These are phyloP conservation scores for Synergus gifuensis DNA, from an alignment of 2,888 invertebrate species.

Conservation along the genomic window DNA sequence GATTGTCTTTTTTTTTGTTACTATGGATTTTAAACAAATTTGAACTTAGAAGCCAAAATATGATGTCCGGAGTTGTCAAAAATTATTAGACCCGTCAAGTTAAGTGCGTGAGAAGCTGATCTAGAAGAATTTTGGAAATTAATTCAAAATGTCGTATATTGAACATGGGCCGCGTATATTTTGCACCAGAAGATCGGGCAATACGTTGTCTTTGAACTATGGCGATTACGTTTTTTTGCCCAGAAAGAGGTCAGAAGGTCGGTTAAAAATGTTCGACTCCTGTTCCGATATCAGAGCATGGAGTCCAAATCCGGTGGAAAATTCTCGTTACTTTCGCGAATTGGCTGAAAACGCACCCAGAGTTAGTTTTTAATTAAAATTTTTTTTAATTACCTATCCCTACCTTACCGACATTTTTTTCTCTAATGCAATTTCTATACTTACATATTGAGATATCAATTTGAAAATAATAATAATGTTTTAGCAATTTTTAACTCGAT, in stretches of 20 bases:
- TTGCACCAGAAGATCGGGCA: conserved; percentile 45
- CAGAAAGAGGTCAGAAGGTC: conserved; percentile 79
- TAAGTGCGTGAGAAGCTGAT: not conserved
- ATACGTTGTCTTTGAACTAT: not conserved
- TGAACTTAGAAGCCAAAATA: not conserved
- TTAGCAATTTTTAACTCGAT: not conserved
- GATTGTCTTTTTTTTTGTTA: conserved; percentile 19
- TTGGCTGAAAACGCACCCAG: conserved; percentile 64
- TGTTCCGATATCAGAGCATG: conserved; percentile 80
- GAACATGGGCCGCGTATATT: conserved; percentile 60
- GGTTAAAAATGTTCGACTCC: conserved; percentile 80
- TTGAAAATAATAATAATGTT: not conserved
- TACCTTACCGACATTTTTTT: too few species aligned
- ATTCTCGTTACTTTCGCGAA: conserved; percentile 70
- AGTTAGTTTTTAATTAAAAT: conserved; percentile 52
- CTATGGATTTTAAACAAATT: conserved; percentile 4
- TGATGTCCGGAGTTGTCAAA: not conserved
- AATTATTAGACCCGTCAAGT: not conserved
- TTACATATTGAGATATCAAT: too few species aligned
- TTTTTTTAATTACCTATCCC: not conserved
- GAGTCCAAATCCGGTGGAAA: conserved; percentile 78
- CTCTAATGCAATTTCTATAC: not conserved
- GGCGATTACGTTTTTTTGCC: conserved; percentile 54
- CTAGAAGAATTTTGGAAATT: not conserved
- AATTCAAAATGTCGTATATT: conserved; percentile 58